Percentiles rank a stretch among this genome's conserved stretches.
phyloP scores from a whole-genome alignment of 2,888 invertebrate genomes.

The Thymelicus acteon region DNA sequence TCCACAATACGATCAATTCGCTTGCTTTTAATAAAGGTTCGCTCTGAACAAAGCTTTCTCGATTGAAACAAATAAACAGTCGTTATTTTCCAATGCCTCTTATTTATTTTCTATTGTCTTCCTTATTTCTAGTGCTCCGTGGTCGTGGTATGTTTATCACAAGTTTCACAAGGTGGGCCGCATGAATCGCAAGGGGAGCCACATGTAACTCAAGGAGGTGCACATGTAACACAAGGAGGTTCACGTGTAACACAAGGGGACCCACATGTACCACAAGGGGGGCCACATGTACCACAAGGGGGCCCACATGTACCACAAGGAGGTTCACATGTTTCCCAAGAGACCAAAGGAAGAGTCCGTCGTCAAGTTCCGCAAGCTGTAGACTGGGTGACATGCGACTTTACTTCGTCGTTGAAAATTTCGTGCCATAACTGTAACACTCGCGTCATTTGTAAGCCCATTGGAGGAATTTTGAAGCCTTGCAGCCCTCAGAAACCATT shows the following conservation, averaged over 20 bases:
- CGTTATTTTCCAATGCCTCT: slow-evolving; percentile 14
- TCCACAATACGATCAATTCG: background rate
- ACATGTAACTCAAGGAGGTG: slow-evolving; percentile 43
- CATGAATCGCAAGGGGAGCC: slow-evolving; percentile 22
- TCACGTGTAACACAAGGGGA: slow-evolving; percentile 18
- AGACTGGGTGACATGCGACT: slow-evolving; percentile 56
- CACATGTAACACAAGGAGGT: slow-evolving; percentile 33
- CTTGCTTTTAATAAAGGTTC: slow-evolving; percentile 28
- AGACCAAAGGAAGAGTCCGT: slow-evolving; percentile 45
- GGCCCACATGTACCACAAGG: slow-evolving; percentile 37
- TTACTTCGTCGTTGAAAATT: slow-evolving; percentile 46
- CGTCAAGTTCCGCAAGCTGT: slow-evolving; percentile 43
- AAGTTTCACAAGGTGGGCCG: slow-evolving; percentile 17
- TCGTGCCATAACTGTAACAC: slow-evolving; percentile 63
- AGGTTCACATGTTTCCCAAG: slow-evolving; percentile 22
- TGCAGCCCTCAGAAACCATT: slow-evolving; percentile 58
- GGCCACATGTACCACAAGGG: slow-evolving; percentile 21
- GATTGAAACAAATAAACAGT: slow-evolving; percentile 12
- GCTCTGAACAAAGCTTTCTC: slow-evolving; percentile 16
- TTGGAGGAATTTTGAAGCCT: slow-evolving; percentile 56
- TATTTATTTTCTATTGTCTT: slow-evolving; percentile 23
- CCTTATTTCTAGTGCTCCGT: slow-evolving; percentile 44
- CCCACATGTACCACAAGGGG: slow-evolving; percentile 37
- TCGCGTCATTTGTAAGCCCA: slow-evolving; percentile 59
- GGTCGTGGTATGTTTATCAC: slow-evolving; percentile 37